Evolutionary conservation across 2,888 invertebrate genomes (phyloP).

Genomic region (Piscicola geometra): DNA sequence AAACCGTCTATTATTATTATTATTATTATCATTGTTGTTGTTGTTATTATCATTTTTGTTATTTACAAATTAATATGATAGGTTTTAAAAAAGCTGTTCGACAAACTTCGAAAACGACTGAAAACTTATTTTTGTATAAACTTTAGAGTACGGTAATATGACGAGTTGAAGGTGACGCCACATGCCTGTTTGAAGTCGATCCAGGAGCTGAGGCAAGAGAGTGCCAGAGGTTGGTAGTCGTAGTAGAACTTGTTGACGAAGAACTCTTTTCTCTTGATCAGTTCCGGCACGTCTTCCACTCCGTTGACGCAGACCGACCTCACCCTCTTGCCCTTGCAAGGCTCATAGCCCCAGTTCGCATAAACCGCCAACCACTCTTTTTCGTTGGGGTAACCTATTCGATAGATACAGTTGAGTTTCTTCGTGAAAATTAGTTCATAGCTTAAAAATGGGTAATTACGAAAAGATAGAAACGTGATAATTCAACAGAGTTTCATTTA

Average conservation of each 20-base stretch:
- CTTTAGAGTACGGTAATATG: constrained; percentile 42
- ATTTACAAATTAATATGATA: neutral
- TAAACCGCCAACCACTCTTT: constrained; percentile 46
- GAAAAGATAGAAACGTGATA: too few relatives aligned
- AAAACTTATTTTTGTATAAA: constrained; percentile 36
- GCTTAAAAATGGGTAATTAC: too few relatives aligned
- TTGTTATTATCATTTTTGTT: too few relatives aligned
- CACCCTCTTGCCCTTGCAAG: constrained; percentile 43
- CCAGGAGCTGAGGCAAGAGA: constrained; percentile 46
- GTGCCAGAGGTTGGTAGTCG: constrained; percentile 46
- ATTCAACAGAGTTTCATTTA: too few relatives aligned
- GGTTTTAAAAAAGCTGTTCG: neutral
- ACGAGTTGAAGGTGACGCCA: constrained; percentile 36
- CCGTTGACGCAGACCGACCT: constrained; percentile 49
- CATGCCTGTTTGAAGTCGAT: constrained; percentile 41
- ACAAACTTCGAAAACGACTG: neutral
- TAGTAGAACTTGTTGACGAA: constrained; percentile 49
- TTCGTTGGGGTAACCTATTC: constrained; percentile 43
- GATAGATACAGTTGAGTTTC: too few relatives aligned
- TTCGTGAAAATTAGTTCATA: too few relatives aligned
- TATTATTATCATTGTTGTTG: too few relatives aligned
- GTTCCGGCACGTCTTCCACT: constrained; percentile 45
- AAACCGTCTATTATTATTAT: too few relatives aligned
- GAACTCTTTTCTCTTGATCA: constrained; percentile 44
- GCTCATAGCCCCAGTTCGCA: constrained; percentile 44